Percentiles rank a stretch among this genome's conserved stretches.
phyloP scores from a whole-genome alignment of 2,888 invertebrate species.

The Protophormia terraenovae region DNA sequence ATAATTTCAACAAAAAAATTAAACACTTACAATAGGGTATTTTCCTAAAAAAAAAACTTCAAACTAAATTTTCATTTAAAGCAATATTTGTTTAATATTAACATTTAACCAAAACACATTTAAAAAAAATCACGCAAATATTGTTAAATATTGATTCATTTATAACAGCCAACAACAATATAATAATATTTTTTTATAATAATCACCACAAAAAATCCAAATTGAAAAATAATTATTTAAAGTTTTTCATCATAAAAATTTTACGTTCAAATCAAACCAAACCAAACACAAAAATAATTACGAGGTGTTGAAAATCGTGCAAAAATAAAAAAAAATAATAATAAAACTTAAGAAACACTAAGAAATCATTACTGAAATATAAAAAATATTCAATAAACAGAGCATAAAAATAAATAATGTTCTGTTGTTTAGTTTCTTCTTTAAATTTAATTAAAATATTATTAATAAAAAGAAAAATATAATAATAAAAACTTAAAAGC shows the following conservation, averaged over 20 bases:
- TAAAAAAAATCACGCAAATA: slow-evolving; percentile 3
- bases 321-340: slow-evolving; percentile 24
- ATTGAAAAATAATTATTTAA: slow-evolving; percentile 65
- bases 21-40: too few species aligned
- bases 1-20: too few species aligned
- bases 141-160: slow-evolving; percentile 15
- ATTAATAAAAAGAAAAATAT: background rate
- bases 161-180: background rate
- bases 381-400: slow-evolving; percentile 38
- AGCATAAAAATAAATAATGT: slow-evolving; percentile 53
- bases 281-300: slow-evolving; percentile 1
- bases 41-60: background rate
- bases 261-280: slow-evolving; percentile 7
- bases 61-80: background rate
- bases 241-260: slow-evolving; percentile 50
- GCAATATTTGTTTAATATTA: slow-evolving; percentile 3
- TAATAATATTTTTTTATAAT: background rate
- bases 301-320: slow-evolving; percentile 51
- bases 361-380: slow-evolving; percentile 34
- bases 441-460: slow-evolving; percentile 23
- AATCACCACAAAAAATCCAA: slow-evolving; percentile 17
- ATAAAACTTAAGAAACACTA: background rate
- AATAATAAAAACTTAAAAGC: background rate
- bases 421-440: slow-evolving; percentile 14
- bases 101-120: background rate